A percentile compares a stretch with the other conserved stretches of the same genome.
Evolutionary conservation across 2,888 invertebrate species (phyloP).

Genomic region (Drosophila maculinotata): DNA sequence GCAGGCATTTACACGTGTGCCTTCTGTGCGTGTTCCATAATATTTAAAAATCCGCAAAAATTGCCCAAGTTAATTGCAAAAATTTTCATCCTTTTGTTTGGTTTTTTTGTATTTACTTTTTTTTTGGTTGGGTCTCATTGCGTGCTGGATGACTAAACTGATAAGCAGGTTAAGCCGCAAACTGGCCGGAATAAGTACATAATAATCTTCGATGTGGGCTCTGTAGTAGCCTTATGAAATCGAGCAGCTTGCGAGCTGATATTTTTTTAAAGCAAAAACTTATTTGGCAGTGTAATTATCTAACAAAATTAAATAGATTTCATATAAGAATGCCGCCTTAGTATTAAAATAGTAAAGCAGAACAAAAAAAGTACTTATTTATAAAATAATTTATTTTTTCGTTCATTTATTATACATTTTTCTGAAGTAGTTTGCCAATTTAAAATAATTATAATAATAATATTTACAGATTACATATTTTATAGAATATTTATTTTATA

Average conservation of each 20-base stretch:
- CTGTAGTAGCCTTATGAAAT: neutral
- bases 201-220: neutral
- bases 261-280: neutral
- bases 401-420: too few species aligned
- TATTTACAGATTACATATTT: too few species aligned
- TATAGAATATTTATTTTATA: too few species aligned
- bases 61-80: constrained; percentile 78
- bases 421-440: too few species aligned
- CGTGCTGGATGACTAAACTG: constrained; percentile 61
- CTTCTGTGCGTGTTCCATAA: constrained; percentile 77
- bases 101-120: constrained; percentile 9
- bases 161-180: constrained; percentile 50
- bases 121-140: constrained; percentile 41
- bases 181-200: neutral
- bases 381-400: too few species aligned
- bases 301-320: neutral
- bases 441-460: too few species aligned
- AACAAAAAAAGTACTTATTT: too few species aligned
- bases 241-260: too few species aligned
- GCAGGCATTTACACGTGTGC: constrained; percentile 47
- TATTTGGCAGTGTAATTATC: neutral
- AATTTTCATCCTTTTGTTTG: constrained; percentile 27
- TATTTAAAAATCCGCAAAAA: constrained; percentile 79
- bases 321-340: too few species aligned
- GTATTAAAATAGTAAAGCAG: too few species aligned